Base-by-base conservation (phyloP, 2,797 vertebrate genomes). In the Pempheris klunzingeri region DNA sequence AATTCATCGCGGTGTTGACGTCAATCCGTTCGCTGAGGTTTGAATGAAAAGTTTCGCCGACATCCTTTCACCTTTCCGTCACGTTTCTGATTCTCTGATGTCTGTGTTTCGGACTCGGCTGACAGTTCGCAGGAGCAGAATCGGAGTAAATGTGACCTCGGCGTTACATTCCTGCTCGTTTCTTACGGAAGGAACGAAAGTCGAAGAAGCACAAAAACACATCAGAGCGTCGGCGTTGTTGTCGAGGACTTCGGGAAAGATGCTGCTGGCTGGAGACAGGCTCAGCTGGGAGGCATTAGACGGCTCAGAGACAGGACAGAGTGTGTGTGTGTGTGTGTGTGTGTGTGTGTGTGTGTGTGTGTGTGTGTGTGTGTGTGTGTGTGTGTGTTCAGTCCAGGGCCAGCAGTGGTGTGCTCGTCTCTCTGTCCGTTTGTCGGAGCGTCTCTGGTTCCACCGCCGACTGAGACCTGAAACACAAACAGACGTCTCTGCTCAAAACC, bases 341-440 rank as follows among this genome's bases (percentile, higher is more conserved):
- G 78, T 50, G 65, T 60, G 43, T 70, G 53, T 74, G 52, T 74
- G 47, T 68, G 71, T 68, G 61, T 47, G 50, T 64, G 36, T 54
- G 14, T 54, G 67, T 49, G 46, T 60, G 62, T 39, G 39, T 76
- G 60, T 74, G 28, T 60, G 73, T 61, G 69, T 57, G 72, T 58
- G 74, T 58, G 78, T 69, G 73, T 61, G 64, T 71, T 92, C 73
- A 93, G 87, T 92, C 91, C 86, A 93, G 87, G 39, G 90, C 90
- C 55, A 92, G 76, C 0, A 93, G 87, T 0, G 90, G 90, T 0
- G 91, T 90, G 82, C 89, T 92, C 47, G 88, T 93, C 55, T 92
- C 92, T 81, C 88, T 77, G 66, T 91, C 90, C 1, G 64, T 88
- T 63, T 85, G 89, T 44, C 89, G 79, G 1, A 92, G 86, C 12